Evolutionary conservation across 92 coral and sea anemone genomes (phyloP), one percentile per base, ranked within the genome.

Genomic region (Zoanthus sansibaricus): DNA sequence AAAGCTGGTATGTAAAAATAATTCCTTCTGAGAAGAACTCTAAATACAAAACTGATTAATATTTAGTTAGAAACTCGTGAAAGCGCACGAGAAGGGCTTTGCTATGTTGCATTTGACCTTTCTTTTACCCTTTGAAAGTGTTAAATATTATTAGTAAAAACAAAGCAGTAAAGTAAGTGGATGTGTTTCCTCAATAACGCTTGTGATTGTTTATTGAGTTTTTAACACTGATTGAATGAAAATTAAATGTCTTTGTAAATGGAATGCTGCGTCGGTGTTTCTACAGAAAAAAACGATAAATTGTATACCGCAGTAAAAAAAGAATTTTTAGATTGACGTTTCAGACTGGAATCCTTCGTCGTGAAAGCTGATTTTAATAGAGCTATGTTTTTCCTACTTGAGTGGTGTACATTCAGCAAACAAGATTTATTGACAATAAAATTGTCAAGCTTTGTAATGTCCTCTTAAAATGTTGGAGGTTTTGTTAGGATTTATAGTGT

Each of bases 1-100:
- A 17, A 76, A 76, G 62, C 67, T 64, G 13, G 82, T 76, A 76
- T 48, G 82, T 76, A 76, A 25, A 25, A 18, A 3, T 11, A 49
- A 25, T 76, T 49, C 10, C 49, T 31, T 18, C 48, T 76, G 8
- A 5, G 45, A 69, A 69, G 30, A 69, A 69, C 14, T 69, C 10
- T 69, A 37, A 37, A 37, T 37, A 37, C 6, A 69, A 30, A 9
- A 6, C 33, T 6, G 46, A 37, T 37, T 37, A 37, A 2, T 37
- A 2, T 37, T 37, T 37, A 7, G 55, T 49, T 49, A 1, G 7
- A 7, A 49, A 1, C 55, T 7, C 9, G 12, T 49, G 10, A 49
- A 5, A 49, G 55, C 55, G 7, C 55, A 49, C 7, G 55, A 49
- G 55, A 11, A 11, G 55, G 12, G 55, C 55, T 7, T 49, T 49